Evolutionary conservation across 2,797 vertebrate genomes (phyloP).

Genomic region (Rhabdophis nuchalis): DNA sequence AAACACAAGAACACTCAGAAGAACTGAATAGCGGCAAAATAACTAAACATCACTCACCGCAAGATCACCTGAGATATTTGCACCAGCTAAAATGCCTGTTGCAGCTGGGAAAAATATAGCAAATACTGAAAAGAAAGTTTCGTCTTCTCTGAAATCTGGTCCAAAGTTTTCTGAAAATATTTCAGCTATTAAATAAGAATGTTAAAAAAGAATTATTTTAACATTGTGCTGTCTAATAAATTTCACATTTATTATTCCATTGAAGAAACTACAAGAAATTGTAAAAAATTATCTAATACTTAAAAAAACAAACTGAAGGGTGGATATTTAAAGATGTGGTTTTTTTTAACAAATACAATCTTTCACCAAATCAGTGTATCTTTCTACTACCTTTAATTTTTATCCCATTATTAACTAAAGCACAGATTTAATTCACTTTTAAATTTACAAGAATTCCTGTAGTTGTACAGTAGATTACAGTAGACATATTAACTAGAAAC

Average conservation of each 20-base stretch:
- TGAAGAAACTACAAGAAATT: neutral
- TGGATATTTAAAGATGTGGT: neutral
- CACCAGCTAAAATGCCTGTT: slow-evolving; percentile 95
- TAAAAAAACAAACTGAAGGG: neutral
- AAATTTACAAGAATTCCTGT: neutral
- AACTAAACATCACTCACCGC: slow-evolving; percentile 76
- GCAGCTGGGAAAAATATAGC: slow-evolving; percentile 98
- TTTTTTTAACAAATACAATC: neutral
- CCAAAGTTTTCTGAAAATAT: slow-evolving; percentile 96
- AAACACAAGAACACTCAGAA: slow-evolving; percentile 17
- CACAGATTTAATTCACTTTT: neutral
- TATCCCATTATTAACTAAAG: neutral
- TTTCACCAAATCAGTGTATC: neutral
- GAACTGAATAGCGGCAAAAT: neutral
- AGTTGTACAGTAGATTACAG: no score
- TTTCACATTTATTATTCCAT: neutral
- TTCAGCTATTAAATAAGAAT: slow-evolving; percentile 67
- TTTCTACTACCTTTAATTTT: neutral
- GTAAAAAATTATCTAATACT: neutral
- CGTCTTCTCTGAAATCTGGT: slow-evolving; percentile 79
- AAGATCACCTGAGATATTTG: slow-evolving; percentile 98
- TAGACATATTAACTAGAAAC: neutral
- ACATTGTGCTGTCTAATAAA: neutral
- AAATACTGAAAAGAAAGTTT: slow-evolving; percentile 96
- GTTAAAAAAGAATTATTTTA: neutral